Conservation (phyloP, 2,113 vertebrate genomes). For the Paralichthys olivaceus region DNA sequence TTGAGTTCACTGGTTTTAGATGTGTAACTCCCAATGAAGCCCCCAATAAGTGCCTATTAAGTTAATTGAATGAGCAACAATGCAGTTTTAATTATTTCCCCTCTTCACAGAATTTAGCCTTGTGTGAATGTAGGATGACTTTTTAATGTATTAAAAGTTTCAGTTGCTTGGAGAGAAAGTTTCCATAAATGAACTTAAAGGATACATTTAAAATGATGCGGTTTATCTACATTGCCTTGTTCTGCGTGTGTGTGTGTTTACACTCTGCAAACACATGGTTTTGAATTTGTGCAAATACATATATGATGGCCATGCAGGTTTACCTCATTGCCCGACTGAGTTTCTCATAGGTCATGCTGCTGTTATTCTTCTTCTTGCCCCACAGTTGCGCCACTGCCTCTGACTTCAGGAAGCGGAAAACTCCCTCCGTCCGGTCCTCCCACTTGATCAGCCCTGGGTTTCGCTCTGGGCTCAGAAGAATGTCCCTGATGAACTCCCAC, state of each 20-base stretch:
- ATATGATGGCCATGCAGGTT: not conserved
- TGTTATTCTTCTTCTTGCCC: constrained; percentile 99
- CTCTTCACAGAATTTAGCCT: constrained; percentile 6
- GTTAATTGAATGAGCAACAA: constrained; percentile 36
- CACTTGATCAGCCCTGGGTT: constrained; percentile 97
- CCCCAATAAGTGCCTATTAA: not conserved
- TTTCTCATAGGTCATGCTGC: constrained; percentile 98
- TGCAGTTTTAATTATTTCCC: constrained; percentile 2
- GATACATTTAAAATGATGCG: no score
- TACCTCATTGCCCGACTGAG: constrained; percentile 99
- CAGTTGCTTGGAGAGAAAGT: not conserved
- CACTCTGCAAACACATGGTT: not conserved
- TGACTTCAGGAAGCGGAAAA: constrained; percentile 97
- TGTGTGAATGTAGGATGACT: not conserved
- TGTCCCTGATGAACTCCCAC: constrained; percentile 98
- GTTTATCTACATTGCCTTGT: no score
- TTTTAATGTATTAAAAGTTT: not conserved
- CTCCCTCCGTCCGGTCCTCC: constrained; percentile 94
- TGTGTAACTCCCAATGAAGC: not conserved
- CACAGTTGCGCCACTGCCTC: constrained; percentile 97
- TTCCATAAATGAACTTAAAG: not conserved
- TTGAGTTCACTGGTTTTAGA: constrained; percentile 1
- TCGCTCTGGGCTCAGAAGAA: constrained; percentile 94
- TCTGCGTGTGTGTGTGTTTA: not conserved
- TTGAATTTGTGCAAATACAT: not conserved